These are phyloP conservation scores for Neopelma chrysocephalum DNA, from an alignment of 2,797 vertebrate genomes.

Conservation along the genomic window DNA sequence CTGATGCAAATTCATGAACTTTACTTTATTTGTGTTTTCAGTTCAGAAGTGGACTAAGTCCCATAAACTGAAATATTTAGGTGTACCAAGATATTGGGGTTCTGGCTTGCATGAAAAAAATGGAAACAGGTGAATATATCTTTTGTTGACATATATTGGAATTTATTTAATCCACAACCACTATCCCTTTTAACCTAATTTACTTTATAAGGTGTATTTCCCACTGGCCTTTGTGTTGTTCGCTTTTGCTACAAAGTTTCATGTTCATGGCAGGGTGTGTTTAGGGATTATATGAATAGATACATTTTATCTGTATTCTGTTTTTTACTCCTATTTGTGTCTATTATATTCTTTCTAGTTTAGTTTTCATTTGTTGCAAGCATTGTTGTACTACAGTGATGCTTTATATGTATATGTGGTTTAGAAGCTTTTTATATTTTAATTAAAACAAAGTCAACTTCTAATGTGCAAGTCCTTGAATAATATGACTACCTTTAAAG, in stretches of 20 bases:
- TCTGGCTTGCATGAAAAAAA: slow-evolving; percentile 90
- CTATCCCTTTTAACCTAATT: background rate
- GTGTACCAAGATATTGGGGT: slow-evolving; percentile 94
- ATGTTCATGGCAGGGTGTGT: background rate
- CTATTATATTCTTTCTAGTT: background rate
- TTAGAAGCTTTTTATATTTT: background rate
- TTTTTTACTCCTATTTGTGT: background rate
- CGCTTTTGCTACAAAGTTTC: background rate
- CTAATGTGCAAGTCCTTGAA: background rate
- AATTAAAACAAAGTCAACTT: background rate
- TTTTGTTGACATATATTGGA: background rate
- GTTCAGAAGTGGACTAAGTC: slow-evolving; percentile 90
- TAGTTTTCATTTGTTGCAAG: background rate
- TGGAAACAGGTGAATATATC: slow-evolving; percentile 83
- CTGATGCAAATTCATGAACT: background rate
- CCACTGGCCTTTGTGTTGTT: background rate
- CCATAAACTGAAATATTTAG: slow-evolving; percentile 88
- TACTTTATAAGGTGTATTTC: background rate
- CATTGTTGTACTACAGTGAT: background rate
- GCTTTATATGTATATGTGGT: background rate
- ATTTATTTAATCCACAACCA: background rate
- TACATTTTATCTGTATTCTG: background rate
- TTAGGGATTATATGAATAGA: background rate
- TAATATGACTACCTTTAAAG: background rate
- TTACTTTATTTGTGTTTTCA: slow-evolving; percentile 76